Evolutionary conservation across 2,113 vertebrate species (phyloP), one percentile per base, ranked within the genome.

Genomic region (Gavia stellata): DNA sequence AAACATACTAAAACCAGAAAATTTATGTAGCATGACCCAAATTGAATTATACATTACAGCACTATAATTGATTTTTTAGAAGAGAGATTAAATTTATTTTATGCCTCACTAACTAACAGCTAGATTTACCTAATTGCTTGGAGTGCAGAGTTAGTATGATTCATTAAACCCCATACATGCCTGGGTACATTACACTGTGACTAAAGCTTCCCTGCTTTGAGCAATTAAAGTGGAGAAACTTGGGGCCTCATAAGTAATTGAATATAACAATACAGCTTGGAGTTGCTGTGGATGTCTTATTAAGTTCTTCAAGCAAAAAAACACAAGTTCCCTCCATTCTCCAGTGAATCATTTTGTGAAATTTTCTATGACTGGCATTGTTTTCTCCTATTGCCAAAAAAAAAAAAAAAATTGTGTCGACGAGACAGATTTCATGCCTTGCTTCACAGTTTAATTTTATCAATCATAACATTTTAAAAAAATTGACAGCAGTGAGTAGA

Each of bases 81-180:
- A 98, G 98, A 92, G 97, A 98, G 98, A 98, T 98, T 98, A 98
- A 98, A 98, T 98, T 98, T 98, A 98, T 98, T 98, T 98, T 98
- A 97, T 98, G 98, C 98, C 97, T 98, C 98, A 97, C 98, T 98
- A 98, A 98, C 97, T 97, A 98, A 97, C 97, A 98, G 98, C 98
- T 97, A 98, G 98, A 98, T 98, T 98, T 98, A 98, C 98, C 98
- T 98, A 98, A 98, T 98, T 98, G 98, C 98, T 98, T 96, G 92
- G 98, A 98, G 98, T 98, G 98, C 97, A 96, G 98, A 94, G 97
- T 97, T 97, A 96, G 96, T 97, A 98, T 98, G 98, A 98, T 98
- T 98, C 98, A 98, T 98, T 98, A 98, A 97, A 97, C 97, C 81
- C 96, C 91, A 94, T 97, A 96, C 98, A 98, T 98, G 98, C 98